Conservation (phyloP, 2,797 vertebrate species). For the Anas georgica region DNA sequence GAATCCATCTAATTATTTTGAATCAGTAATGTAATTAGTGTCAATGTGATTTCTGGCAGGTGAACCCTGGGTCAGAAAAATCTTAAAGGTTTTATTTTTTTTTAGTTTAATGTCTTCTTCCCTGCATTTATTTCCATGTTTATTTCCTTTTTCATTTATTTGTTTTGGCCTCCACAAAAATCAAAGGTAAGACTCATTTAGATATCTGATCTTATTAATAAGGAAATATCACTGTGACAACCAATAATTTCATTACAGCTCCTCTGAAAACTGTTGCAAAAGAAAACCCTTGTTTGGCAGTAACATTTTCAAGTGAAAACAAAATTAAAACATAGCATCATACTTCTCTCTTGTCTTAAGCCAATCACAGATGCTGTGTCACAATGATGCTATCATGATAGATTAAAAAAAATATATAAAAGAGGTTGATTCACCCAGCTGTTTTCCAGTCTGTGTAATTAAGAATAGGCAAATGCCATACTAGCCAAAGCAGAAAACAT, state of each 20-base stretch:
- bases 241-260: neutral
- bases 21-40: constrained; percentile 22
- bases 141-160: neutral
- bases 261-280: neutral
- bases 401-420: neutral
- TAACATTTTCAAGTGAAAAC: neutral
- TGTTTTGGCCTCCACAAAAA: neutral
- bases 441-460: neutral
- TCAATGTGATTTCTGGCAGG: neutral
- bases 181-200: neutral
- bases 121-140: neutral
- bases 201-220: neutral
- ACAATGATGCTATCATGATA: neutral
- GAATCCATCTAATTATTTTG: constrained; percentile 37
- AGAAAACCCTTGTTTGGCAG: neutral
- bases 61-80: neutral
- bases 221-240: neutral
- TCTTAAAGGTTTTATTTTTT: neutral
- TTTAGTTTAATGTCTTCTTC: neutral
- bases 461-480: neutral
- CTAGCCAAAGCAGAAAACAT: neutral
- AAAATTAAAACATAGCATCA: neutral
- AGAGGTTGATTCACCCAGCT: fast-evolving
- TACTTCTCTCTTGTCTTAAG: neutral
- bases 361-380: neutral